Evolutionary conservation across 2,888 invertebrate genomes (phyloP).

Genomic region (Embidobia sp.): DNA sequence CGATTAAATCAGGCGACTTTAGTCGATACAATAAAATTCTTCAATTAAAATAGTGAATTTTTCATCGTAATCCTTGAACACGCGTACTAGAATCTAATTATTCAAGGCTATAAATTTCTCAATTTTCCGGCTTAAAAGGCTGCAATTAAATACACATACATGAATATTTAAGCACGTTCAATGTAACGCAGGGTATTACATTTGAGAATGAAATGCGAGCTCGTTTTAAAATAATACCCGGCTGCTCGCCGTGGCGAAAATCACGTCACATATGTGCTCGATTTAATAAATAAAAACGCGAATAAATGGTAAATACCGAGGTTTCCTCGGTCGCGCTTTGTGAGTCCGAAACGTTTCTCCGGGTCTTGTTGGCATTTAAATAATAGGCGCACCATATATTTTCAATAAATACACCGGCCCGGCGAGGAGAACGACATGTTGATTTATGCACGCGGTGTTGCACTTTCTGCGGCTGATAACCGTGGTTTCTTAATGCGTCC

Average conservation of each 20-base stretch:
- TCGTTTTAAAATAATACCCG: constrained; percentile 16
- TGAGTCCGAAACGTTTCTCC: constrained; percentile 2
- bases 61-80: constrained; percentile 17
- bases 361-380: constrained; percentile 35
- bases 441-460: constrained; percentile 59
- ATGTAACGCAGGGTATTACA: constrained; percentile 12
- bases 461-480: constrained; percentile 44
- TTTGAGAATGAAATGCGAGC: constrained; percentile 30
- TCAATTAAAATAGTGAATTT: constrained; percentile 33
- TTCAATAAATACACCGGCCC: constrained; percentile 55
- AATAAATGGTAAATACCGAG: constrained; percentile 3
- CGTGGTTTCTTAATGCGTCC: constrained; percentile 37
- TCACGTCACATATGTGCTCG: constrained; percentile 2
- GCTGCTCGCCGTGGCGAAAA: not conserved
- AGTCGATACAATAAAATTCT: too few species aligned
- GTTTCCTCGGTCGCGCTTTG: constrained; percentile 1
- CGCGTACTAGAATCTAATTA: constrained; percentile 35
- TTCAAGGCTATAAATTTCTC: constrained; percentile 36
- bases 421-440: constrained; percentile 63
- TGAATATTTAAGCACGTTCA: constrained; percentile 35
- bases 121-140: constrained; percentile 38
- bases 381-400: constrained; percentile 43
- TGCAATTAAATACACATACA: constrained; percentile 39
- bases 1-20: too few species aligned
- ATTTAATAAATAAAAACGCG: constrained; percentile 22